Conservation (phyloP, 2,888 invertebrate genomes). For the Oligia latruncula region DNA sequence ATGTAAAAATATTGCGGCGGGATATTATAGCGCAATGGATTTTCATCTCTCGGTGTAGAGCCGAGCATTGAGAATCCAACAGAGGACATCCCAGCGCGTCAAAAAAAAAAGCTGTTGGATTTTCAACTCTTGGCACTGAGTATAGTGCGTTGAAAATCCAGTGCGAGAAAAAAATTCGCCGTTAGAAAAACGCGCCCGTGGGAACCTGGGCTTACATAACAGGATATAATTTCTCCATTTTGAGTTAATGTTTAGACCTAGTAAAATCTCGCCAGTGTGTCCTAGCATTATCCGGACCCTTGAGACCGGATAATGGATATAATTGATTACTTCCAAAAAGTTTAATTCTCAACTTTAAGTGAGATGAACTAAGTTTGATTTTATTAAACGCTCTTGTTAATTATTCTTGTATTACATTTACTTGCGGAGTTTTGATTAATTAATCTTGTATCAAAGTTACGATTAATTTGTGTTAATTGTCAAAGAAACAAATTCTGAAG, state of each 20-base stretch:
- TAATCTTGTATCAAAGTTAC: constrained; percentile 32
- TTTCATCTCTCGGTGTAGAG: too few species aligned
- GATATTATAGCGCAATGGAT: too few species aligned
- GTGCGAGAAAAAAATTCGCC: too few species aligned
- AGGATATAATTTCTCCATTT: background rate
- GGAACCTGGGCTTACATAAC: background rate
- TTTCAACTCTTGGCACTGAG: too few species aligned
- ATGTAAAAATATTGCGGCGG: too few species aligned
- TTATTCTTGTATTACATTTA: constrained; percentile 25
- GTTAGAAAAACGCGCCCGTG: too few species aligned
- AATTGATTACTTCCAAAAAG: constrained; percentile 57
- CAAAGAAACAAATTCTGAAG: background rate
- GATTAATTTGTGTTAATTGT: constrained; percentile 6
- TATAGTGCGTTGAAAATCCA: too few species aligned
- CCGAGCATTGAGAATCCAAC: too few species aligned
- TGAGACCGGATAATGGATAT: constrained; percentile 24
- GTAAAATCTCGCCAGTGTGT: background rate
- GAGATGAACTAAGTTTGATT: constrained; percentile 52
- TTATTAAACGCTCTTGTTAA: constrained; percentile 43
- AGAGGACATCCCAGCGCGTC: too few species aligned
- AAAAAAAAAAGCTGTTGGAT: too few species aligned
- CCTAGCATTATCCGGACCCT: constrained; percentile 5
- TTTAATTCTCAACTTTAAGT: constrained; percentile 47
- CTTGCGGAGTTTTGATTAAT: constrained; percentile 47
- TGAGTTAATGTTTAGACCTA: background rate